These are phyloP conservation scores for Tetragnatha versicolor DNA, from an alignment of 1,140 invertebrate genomes.

Conservation along the genomic window DNA sequence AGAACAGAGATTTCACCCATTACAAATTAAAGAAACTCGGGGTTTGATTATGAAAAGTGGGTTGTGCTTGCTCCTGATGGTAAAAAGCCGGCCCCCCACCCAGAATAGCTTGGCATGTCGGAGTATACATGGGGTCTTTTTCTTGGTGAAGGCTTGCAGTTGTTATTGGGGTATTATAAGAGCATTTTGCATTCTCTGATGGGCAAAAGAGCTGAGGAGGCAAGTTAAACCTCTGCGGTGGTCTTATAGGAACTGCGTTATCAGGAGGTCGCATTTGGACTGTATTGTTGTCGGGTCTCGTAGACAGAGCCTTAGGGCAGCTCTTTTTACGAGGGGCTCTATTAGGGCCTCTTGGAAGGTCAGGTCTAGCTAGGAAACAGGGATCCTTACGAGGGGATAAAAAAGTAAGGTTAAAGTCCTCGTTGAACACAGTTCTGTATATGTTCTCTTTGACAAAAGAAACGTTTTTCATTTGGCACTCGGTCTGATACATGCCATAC, in stretches of 20 bases:
- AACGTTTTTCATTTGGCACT: slow-evolving; percentile 38
- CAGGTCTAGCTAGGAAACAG: not conserved
- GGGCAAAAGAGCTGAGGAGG: slow-evolving; percentile 43
- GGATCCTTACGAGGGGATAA: slow-evolving; percentile 36
- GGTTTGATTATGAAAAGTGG: slow-evolving; percentile 46
- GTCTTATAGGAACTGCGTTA: slow-evolving; percentile 22
- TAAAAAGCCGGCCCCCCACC: slow-evolving; percentile 36
- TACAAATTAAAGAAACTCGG: slow-evolving; percentile 49
- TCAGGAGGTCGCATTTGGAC: slow-evolving; percentile 5
- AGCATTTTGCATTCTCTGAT: slow-evolving; percentile 45
- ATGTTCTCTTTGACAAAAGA: slow-evolving; percentile 49
- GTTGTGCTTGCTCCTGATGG: slow-evolving; percentile 37
- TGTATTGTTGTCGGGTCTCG: slow-evolving; percentile 14
- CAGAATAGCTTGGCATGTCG: slow-evolving; percentile 22
- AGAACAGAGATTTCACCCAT: not conserved
- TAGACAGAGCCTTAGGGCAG: slow-evolving; percentile 13
- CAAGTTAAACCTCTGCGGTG: slow-evolving; percentile 30
- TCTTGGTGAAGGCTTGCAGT: slow-evolving; percentile 32
- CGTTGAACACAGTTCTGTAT: slow-evolving; percentile 43
- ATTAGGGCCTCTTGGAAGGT: not conserved
- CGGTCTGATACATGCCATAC: slow-evolving; percentile 42
- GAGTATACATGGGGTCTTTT: slow-evolving; percentile 34
- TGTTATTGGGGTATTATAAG: slow-evolving; percentile 32
- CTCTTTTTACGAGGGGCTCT: slow-evolving; percentile 14
- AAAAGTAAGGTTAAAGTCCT: slow-evolving; percentile 42